Evolutionary conservation across 2,888 invertebrate genomes (phyloP).

Genomic region (Cheilosia variabilis): DNA sequence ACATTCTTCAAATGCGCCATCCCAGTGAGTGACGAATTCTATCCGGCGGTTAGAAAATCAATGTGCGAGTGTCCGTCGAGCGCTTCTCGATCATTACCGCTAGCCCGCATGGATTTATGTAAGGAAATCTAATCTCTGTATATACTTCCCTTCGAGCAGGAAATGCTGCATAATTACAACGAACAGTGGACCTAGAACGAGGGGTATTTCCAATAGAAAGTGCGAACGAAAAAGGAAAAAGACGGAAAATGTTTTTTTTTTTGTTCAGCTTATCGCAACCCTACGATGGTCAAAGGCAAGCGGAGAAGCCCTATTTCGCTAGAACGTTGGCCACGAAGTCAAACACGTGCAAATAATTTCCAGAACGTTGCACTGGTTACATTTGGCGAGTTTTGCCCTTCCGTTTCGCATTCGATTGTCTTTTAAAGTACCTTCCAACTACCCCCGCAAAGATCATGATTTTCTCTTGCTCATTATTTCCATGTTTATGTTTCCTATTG

Average conservation of each 20-base stretch:
- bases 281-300: slow-evolving; percentile 16
- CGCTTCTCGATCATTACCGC: slow-evolving; percentile 36
- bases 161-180: slow-evolving; percentile 46
- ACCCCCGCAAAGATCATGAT: slow-evolving; percentile 44
- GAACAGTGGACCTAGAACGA: not conserved
- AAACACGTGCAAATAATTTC: slow-evolving; percentile 69
- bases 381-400: slow-evolving; percentile 4
- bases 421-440: slow-evolving; percentile 2
- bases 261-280: slow-evolving; percentile 33
- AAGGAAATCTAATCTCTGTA: slow-evolving; percentile 64
- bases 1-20: slow-evolving; percentile 4
- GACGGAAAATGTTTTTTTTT: slow-evolving; percentile 6
- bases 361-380: slow-evolving; percentile 69
- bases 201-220: slow-evolving; percentile 6
- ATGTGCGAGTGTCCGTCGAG: not conserved
- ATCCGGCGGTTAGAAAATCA: not conserved
- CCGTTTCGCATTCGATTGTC: slow-evolving; percentile 25
- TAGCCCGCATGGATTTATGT: slow-evolving; percentile 41
- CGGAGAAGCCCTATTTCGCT: slow-evolving; percentile 62
- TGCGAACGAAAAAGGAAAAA: not conserved
- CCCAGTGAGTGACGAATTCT: slow-evolving; percentile 10
- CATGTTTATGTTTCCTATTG: slow-evolving; percentile 46
- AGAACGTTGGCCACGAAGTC: slow-evolving; percentile 47
- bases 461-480: slow-evolving; percentile 11
- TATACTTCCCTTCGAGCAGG: slow-evolving; percentile 31